Evolutionary conservation across 1,140 invertebrate species (phyloP).

Genomic region (Anastatus disparis): DNA sequence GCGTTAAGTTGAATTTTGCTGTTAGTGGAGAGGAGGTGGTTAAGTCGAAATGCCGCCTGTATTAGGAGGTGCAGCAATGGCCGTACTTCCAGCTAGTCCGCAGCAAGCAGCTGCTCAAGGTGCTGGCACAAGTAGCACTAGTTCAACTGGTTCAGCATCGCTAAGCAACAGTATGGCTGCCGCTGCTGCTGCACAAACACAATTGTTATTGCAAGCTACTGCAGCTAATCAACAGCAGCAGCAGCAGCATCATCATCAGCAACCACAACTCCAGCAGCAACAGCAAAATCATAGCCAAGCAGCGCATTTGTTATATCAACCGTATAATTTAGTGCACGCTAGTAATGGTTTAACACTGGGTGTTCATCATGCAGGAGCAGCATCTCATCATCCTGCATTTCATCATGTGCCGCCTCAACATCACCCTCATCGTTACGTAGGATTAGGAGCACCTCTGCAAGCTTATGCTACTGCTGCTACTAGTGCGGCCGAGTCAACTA

Average conservation of each 20-base stretch:
- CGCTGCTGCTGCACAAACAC: constrained; percentile 43
- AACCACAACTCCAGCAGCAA: background rate
- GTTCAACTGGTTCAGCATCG: constrained; percentile 52
- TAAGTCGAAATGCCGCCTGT: constrained; percentile 60
- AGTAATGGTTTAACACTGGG: constrained; percentile 18
- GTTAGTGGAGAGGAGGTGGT: too few relatives aligned
- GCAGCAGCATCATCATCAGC: constrained; percentile 33
- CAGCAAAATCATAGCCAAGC: background rate
- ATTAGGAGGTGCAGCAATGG: constrained; percentile 66
- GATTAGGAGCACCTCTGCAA: background rate
- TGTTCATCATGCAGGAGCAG: background rate
- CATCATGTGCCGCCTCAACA: constrained; percentile 25
- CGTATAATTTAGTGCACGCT: constrained; percentile 58
- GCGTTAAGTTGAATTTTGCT: too few relatives aligned
- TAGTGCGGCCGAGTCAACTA: constrained; percentile 11
- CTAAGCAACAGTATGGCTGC: constrained; percentile 54
- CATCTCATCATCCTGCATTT: constrained; percentile 16
- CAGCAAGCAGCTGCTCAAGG: constrained; percentile 63
- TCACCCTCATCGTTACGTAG: constrained; percentile 43
- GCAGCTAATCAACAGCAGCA: background rate
- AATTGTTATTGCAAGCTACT: constrained; percentile 22
- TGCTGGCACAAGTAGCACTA: constrained; percentile 36
- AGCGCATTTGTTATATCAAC: constrained; percentile 57
- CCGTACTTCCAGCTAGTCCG: constrained; percentile 66
- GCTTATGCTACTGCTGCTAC: constrained; percentile 7